Evolutionary conservation across 2,888 invertebrate species (phyloP), one percentile per base, ranked within the genome.

Genomic region (Agriotes lineatus): DNA sequence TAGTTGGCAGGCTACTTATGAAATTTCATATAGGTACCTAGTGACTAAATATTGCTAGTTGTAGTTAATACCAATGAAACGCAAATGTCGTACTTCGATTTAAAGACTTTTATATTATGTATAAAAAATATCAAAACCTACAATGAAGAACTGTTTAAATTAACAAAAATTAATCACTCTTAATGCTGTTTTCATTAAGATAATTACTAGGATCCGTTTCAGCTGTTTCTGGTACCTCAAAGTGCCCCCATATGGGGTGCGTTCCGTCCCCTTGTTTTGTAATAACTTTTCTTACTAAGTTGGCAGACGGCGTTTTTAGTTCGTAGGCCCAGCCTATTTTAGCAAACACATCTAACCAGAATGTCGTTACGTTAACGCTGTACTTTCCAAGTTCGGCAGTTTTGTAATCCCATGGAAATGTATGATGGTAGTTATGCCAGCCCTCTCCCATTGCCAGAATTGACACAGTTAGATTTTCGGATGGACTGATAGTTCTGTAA

Each of bases 381-480:
- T 77, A 72, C 9, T 70, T 73, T 14, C 94, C 93, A 12, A 94
- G 85, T 83, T 97, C 96, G 10, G 95, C 91, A 18, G 96, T 93
- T 79, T 94, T 93, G 87, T 97, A 97, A 84, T 97, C 96, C 92
- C 94, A 95, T 0, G 96, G 96, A 83, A 96, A 97, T 0, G 93
- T 93, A 84, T 97, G 96, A 82, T 96, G 96, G 84, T 95, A 97
- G 85, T 97, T 96, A 85, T 96, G 1, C 94, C 94, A 22, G 89
- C 93, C 84, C 93, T 95, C 79, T 93, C 77, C 95, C 85, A 94
- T 86, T 0, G 94, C 89, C 25, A 91, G 78, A 0, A 93, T 77
- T 0, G 95, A 90, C 0, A 96, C 96, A 0, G 86, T 82, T 69
- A 88, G 85, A 81, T 95, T 96, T 84, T 97, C 92, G 0, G 88